phyloP scores from a whole-genome alignment of 2,888 invertebrate genomes.

The Plusia festucae region DNA sequence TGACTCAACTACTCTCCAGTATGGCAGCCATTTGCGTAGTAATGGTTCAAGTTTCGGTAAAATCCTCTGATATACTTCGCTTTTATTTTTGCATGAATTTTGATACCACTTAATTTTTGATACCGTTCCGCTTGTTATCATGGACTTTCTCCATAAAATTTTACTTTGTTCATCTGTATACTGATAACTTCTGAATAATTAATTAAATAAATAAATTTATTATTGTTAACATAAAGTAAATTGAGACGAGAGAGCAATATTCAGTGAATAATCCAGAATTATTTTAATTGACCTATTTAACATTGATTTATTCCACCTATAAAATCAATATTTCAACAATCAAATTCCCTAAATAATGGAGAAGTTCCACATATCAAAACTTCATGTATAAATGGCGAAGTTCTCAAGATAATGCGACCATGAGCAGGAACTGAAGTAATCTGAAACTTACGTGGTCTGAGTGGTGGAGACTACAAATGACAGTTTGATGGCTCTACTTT shows the following conservation, averaged over 20 bases:
- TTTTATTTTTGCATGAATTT: slow-evolving; percentile 52
- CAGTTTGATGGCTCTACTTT: slow-evolving; percentile 56
- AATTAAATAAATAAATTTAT: too few species aligned
- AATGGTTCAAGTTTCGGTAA: slow-evolving; percentile 88
- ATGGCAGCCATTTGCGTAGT: slow-evolving; percentile 86
- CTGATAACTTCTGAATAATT: background rate
- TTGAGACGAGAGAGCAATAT: too few species aligned
- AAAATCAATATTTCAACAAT: background rate
- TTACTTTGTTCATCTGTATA: background rate
- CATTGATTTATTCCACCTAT: too few species aligned
- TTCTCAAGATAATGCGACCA: slow-evolving; percentile 44
- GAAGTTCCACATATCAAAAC: slow-evolving; percentile 19
- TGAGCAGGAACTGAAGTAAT: slow-evolving; percentile 46
- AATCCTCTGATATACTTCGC: slow-evolving; percentile 52
- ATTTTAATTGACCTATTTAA: too few species aligned
- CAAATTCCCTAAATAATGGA: slow-evolving; percentile 21
- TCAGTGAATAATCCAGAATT: too few species aligned
- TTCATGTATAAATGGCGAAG: slow-evolving; percentile 34
- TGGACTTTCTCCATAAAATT: background rate
- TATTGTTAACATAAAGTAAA: too few species aligned
- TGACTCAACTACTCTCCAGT: slow-evolving; percentile 85
- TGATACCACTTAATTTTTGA: slow-evolving; percentile 14
- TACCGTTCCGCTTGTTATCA: background rate
- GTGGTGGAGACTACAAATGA: slow-evolving; percentile 53
- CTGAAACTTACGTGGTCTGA: slow-evolving; percentile 48